Conservation (phyloP, 1,140 invertebrate genomes). For the Orussus abietinus region DNA sequence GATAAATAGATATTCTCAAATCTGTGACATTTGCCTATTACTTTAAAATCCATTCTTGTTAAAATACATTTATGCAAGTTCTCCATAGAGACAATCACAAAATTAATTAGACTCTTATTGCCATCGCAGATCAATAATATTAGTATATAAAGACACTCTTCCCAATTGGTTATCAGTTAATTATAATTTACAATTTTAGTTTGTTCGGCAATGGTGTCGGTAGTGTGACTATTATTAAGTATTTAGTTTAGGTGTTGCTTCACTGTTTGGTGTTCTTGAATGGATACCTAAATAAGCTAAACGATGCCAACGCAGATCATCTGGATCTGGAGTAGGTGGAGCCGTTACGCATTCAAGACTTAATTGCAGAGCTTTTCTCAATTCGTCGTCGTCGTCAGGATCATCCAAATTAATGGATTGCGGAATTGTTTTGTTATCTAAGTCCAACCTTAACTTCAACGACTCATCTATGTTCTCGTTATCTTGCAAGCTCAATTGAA, state of each 20-base stretch:
- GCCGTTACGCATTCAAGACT: constrained; percentile 55
- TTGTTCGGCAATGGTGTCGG: constrained; percentile 15
- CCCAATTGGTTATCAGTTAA: constrained; percentile 11
- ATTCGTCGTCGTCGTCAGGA: constrained; percentile 50
- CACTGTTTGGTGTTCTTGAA: constrained; percentile 30
- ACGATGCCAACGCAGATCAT: constrained; percentile 41
- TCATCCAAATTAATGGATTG: constrained; percentile 18
- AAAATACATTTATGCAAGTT: too few species aligned
- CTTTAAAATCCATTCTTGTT: too few species aligned
- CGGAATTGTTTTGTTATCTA: constrained; percentile 13
- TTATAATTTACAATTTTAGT: constrained; percentile 29
- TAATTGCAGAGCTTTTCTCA: constrained; percentile 54
- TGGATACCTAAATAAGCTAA: constrained; percentile 30
- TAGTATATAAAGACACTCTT: constrained; percentile 31
- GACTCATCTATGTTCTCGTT: constrained; percentile 36
- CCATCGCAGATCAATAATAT: too few species aligned
- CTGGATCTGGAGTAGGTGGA: constrained; percentile 45
- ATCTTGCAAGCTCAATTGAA: constrained; percentile 53
- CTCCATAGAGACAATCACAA: too few species aligned
- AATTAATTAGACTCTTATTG: too few species aligned
- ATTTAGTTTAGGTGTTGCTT: constrained; percentile 42
- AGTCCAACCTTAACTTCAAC: constrained; percentile 34
- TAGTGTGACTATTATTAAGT: constrained; percentile 38
- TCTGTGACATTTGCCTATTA: too few species aligned
- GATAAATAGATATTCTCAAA: too few species aligned